Base-by-base conservation (phyloP, 2,113 vertebrate species). In the Anseranas semipalmata region DNA sequence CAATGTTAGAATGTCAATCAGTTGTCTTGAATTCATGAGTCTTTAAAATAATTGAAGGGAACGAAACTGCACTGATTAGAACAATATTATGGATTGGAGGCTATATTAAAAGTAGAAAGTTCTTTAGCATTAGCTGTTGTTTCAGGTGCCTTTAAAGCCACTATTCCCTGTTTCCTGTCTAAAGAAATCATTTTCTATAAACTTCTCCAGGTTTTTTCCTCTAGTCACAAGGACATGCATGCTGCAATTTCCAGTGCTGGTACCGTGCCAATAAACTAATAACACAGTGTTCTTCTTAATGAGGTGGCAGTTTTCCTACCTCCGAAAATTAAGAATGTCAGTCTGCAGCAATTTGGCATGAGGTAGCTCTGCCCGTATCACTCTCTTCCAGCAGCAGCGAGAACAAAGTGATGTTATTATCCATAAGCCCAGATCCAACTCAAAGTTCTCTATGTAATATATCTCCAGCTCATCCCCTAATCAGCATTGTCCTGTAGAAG, bases 261-360 rank as follows among this genome's bases (percentile, higher is more conserved):
- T 90, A 32, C 37, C 25, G 32, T 65, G 95, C 96, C 96, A 94
- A 89, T n/a, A 72, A 95, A 96, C 96, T 96, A 96, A 95, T 98
- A 90, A 95, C 90, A 88, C 83, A 70, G 79, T n/a, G 28, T 80
- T 97, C 87, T 91, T 91, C 97, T 96, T 97, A 98, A 97, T 94
- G 96, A 98, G 96, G 94, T 91, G 86, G 97, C 95, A 96, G 91
- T 96, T 97, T 97, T 97, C 96, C 93, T 98, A 93, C 87, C 96
- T 98, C 87, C 72, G 83, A 97, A 98, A 98, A 98, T 97, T 97
- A 98, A 95, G 96, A 95, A 94, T 96, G 97, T 94, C 93, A 97
- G 91, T 97, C 89, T 97, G 87, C 28, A 14, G 96, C 95, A 92
- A 97, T 97, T 96, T 98, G 96, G 96, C 97, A 92, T 43, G 94